Evolutionary conservation across 1,140 invertebrate genomes (phyloP).

Genomic region (Neodiprion virginianus): DNA sequence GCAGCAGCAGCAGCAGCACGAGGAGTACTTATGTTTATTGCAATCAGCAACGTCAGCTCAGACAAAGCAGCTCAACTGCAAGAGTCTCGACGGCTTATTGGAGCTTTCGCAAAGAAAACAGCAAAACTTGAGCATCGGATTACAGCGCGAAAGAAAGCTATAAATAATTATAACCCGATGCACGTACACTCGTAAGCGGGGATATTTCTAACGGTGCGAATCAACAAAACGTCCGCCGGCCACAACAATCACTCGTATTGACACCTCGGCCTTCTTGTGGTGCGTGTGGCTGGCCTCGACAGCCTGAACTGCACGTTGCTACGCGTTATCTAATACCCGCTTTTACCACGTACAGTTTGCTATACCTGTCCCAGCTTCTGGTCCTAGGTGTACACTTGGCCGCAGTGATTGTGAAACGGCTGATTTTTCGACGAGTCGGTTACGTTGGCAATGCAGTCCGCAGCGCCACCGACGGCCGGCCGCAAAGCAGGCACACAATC

Average conservation of each 20-base stretch:
- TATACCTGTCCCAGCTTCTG: too few species aligned
- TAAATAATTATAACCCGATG: background rate
- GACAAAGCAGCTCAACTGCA: background rate
- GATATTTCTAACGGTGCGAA: background rate
- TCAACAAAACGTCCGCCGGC: background rate
- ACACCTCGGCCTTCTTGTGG: background rate
- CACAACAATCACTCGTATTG: conserved; percentile 7
- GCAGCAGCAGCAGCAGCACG: too few species aligned
- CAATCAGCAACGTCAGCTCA: background rate
- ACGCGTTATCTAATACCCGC: background rate
- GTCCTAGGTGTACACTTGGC: too few species aligned
- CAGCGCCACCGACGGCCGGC: too few species aligned
- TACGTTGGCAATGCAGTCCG: too few species aligned
- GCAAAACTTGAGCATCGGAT: background rate
- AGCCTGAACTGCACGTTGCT: background rate
- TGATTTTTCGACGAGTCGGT: too few species aligned
- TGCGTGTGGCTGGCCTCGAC: background rate
- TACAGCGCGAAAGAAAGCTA: background rate
- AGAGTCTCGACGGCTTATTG: too few species aligned
- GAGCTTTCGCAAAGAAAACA: too few species aligned
- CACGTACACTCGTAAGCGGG: too few species aligned
- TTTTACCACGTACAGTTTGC: background rate
- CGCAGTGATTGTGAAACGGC: too few species aligned
- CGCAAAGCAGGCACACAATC: too few species aligned
- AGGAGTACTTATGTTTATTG: too few species aligned